phyloP scores from a whole-genome alignment of 2,113 vertebrate species.

The Sciurus niger region DNA sequence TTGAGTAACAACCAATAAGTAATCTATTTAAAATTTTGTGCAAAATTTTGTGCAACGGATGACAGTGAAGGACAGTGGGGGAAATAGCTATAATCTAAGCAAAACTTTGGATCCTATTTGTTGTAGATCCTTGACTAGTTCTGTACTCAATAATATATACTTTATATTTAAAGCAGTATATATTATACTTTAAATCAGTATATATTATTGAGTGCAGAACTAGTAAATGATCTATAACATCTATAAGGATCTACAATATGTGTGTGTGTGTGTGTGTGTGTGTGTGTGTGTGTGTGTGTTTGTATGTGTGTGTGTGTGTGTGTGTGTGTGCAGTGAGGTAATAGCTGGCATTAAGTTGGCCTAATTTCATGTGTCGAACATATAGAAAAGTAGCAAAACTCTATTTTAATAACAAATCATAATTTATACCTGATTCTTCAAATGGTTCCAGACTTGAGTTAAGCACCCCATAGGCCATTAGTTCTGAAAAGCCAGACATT shows the following conservation, averaged over 20 bases:
- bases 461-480: not conserved
- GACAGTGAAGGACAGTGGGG: not conserved
- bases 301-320: too few relatives aligned
- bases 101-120: not conserved
- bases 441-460: not conserved
- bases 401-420: constrained; percentile 48
- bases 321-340: not conserved
- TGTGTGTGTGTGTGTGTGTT: too few relatives aligned
- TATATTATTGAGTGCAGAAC: too few relatives aligned
- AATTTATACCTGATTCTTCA: constrained; percentile 56
- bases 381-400: constrained; percentile 33
- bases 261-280: too few relatives aligned
- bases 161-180: not conserved
- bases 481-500: not conserved
- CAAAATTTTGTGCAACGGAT: not conserved
- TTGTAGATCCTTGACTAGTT: not conserved
- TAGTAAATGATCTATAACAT: too few relatives aligned
- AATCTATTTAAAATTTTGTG: constrained; percentile 10
- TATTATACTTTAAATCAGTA: too few relatives aligned
- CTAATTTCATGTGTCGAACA: constrained; percentile 49
- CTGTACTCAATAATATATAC: not conserved
- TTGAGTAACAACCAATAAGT: not conserved
- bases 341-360: not conserved
- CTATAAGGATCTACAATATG: too few relatives aligned
- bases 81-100: not conserved